Percentiles rank a stretch among this genome's conserved stretches.
These are phyloP conservation scores for Acromyrmex charruanus DNA, from an alignment of 1,140 invertebrate species.

Conservation along the genomic window DNA sequence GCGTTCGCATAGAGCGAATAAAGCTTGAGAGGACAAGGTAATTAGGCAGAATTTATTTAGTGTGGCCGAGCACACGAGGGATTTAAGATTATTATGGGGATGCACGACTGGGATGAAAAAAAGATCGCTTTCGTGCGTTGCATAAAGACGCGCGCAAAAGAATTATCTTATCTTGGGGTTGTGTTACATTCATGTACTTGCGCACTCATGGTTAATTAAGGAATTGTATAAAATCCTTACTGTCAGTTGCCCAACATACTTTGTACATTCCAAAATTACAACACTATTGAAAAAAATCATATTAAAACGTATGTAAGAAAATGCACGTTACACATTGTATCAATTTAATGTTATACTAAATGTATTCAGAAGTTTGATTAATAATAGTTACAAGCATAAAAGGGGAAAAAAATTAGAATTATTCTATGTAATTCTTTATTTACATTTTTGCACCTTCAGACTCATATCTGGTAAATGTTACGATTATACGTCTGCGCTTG, in stretches of 20 bases:
- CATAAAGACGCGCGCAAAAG: conserved; percentile 40
- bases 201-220: conserved; percentile 51
- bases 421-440: not conserved
- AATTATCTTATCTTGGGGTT: conserved; percentile 46
- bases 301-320: not conserved
- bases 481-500: not conserved
- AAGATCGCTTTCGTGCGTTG: conserved; percentile 57
- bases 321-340: not conserved
- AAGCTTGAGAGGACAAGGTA: conserved; percentile 65
- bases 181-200: conserved; percentile 26
- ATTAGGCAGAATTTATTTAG: conserved; percentile 68
- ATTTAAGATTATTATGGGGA: conserved; percentile 67
- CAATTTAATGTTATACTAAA: not conserved
- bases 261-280: not conserved
- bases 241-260: not conserved
- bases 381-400: not conserved
- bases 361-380: not conserved
- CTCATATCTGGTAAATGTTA: conserved; percentile 22
- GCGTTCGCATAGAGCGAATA: conserved; percentile 59
- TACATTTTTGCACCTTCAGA: conserved; percentile 30
- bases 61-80: conserved; percentile 48
- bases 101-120: conserved; percentile 17
- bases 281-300: not conserved
- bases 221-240: conserved; percentile 9
- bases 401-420: not conserved